Evolutionary conservation across 2,113 vertebrate species (phyloP).

Genomic region (Turdus rufiventris): DNA sequence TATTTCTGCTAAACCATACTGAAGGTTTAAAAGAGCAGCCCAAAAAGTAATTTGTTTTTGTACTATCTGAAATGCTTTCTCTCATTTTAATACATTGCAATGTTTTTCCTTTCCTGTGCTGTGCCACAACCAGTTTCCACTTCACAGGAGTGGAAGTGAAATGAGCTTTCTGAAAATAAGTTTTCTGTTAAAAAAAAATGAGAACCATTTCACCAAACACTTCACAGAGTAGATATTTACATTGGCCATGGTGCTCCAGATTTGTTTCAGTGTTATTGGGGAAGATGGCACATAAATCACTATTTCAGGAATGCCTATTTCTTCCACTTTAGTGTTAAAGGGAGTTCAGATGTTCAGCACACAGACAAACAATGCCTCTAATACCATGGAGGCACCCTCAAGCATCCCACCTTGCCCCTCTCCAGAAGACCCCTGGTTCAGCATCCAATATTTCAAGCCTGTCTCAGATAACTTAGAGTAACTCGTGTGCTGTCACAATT

Average conservation of each 20-base stretch:
- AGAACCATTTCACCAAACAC: not conserved
- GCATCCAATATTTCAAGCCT: not conserved
- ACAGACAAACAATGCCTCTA: too few relatives aligned
- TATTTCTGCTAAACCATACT: not conserved
- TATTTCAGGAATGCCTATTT: not conserved
- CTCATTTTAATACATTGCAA: not conserved
- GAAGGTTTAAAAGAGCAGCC: not conserved
- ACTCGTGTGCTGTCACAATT: not conserved
- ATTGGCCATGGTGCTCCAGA: not conserved
- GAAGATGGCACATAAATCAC: not conserved
- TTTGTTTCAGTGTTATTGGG: not conserved
- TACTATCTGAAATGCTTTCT: not conserved
- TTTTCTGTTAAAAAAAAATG: not conserved
- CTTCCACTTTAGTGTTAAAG: not conserved
- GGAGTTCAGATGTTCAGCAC: not conserved
- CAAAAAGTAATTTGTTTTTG: not conserved
- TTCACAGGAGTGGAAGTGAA: not conserved
- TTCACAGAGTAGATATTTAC: not conserved
- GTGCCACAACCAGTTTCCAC: not conserved
- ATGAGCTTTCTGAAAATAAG: not conserved
- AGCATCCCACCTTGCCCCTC: not conserved
- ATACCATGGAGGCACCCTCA: not conserved
- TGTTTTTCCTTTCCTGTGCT: not conserved
- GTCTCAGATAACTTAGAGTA: not conserved
- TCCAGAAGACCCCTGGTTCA: not conserved